These are phyloP conservation scores for Tanytarsus gracilentus DNA, from an alignment of 2,888 invertebrate species.

Conservation along the genomic window DNA sequence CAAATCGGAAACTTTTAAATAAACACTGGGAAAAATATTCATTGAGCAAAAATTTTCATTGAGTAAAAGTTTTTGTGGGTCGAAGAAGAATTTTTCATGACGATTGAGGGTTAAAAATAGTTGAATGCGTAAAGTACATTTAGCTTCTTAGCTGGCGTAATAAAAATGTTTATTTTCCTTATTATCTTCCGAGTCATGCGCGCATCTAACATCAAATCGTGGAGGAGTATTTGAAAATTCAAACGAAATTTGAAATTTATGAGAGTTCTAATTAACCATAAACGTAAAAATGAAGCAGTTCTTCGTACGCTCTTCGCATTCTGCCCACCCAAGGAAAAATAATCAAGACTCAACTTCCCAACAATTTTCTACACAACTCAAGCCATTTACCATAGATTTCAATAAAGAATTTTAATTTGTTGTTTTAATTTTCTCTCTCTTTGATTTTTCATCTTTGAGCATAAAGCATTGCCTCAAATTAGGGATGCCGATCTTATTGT, in stretches of 20 bases:
- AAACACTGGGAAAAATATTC: constrained; percentile 3
- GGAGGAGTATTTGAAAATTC: not conserved
- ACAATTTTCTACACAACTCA: constrained; percentile 7
- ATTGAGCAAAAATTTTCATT: not conserved
- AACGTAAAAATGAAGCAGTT: too few species aligned
- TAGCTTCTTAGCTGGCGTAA: too few species aligned
- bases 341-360: constrained; percentile 11
- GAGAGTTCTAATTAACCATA: constrained; percentile 23
- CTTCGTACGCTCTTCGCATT: not conserved
- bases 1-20: not conserved
- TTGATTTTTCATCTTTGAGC: not conserved
- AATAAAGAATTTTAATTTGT: constrained; percentile 13
- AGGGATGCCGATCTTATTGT: constrained; percentile 25
- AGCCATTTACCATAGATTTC: not conserved
- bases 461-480: constrained; percentile 10
- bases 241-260: constrained; percentile 5
- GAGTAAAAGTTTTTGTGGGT: not conserved
- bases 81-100: too few species aligned
- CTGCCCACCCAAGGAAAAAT: constrained; percentile 26
- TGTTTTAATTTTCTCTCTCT: constrained; percentile 6
- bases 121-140: too few species aligned
- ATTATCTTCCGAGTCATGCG: too few species aligned
- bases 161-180: too few species aligned
- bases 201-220: too few species aligned
- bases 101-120: too few species aligned